Evolutionary conservation across 2,888 invertebrate species (phyloP).

Genomic region (Volucella zonaria): DNA sequence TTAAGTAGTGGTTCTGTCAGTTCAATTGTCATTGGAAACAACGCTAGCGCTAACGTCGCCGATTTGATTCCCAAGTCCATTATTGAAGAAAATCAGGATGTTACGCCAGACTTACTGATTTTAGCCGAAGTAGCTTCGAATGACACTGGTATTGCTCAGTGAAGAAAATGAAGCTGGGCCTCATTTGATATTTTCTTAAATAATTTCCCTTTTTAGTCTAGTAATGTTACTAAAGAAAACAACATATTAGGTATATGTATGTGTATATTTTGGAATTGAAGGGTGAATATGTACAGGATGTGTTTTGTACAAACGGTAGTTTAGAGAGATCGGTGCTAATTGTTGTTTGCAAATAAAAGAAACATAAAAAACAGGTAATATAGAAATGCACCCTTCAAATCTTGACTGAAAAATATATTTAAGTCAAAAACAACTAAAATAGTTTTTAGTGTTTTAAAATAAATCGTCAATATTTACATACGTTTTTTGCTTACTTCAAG

Average conservation of each 20-base stretch:
- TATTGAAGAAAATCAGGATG: constrained; percentile 54
- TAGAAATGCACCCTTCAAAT: constrained; percentile 38
- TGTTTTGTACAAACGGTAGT: neutral
- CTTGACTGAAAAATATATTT: constrained; percentile 53
- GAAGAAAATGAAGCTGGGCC: neutral
- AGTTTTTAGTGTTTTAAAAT: constrained; percentile 38
- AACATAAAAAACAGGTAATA: neutral
- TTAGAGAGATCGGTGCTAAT: constrained; percentile 38
- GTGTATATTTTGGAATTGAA: constrained; percentile 44
- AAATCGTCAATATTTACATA: constrained; percentile 16
- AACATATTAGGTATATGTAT: constrained; percentile 32
- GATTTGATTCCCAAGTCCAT: constrained; percentile 21
- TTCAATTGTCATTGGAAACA: neutral
- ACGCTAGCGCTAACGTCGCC: neutral
- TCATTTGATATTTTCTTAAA: constrained; percentile 17
- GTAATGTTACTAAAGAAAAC: constrained; percentile 15
- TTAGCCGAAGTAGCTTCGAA: constrained; percentile 82
- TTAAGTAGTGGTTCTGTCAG: constrained; percentile 53
- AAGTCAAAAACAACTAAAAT: constrained; percentile 25
- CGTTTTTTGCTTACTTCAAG: constrained; percentile 7
- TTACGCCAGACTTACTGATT: constrained; percentile 82
- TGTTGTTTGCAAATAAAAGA: neutral
- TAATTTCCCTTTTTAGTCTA: constrained; percentile 17
- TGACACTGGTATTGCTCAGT: constrained; percentile 78
- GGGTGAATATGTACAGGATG: constrained; percentile 12